Evolutionary conservation across 2,888 invertebrate species (phyloP), one percentile per base, ranked within the genome.

Genomic region (Sarcophaga carnaria): DNA sequence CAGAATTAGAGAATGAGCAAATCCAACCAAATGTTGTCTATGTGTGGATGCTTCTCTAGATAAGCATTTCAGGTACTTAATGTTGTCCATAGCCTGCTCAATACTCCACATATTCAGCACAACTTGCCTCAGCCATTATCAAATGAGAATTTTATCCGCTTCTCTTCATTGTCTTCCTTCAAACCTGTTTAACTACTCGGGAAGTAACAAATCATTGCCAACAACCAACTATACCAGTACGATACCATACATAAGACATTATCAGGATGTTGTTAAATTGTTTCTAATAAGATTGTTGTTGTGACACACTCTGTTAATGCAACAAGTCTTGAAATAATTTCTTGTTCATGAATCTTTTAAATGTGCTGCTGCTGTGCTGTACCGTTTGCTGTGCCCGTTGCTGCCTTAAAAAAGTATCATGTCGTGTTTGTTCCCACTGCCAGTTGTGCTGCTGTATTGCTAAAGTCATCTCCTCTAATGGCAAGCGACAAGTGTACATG

Each of bases 261-360:
- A 83, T 78, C 78, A 27, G 71, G 49, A 62, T 67, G 62, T 78
- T 78, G 37, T 72, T 67, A 84, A 72, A 60, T 76, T 84, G 78
- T 84, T 84, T 80, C 80, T 71, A 84, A 87, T 80, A 83, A 47
- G 82, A 78, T 67, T 80, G 62, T 67, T 80, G 62, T 78, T 72
- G 66, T 71, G 64, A 64, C 78, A 81, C 47, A 14, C 54, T 14
- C 54, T 54, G 10, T 86, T 71, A 88, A 85, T 82, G 84, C 88
- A 88, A 80, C 83, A 87, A 84, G 69, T 80, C 75, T 79, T 70
- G 82, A 75, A 80, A 82, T 72, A 80, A 83, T 80, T 83, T 80
- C 63, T 66, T 72, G 80, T 79, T 78, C 77, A 83, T 80, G 79
- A 84, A 83, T 49, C 66, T 78, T 78, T 71, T 79, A 75, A 76